A percentile compares a stretch with the other conserved stretches of the same genome.
Evolutionary conservation across 2,113 vertebrate genomes (phyloP).

Genomic region (Chelonoidis abingdonii): DNA sequence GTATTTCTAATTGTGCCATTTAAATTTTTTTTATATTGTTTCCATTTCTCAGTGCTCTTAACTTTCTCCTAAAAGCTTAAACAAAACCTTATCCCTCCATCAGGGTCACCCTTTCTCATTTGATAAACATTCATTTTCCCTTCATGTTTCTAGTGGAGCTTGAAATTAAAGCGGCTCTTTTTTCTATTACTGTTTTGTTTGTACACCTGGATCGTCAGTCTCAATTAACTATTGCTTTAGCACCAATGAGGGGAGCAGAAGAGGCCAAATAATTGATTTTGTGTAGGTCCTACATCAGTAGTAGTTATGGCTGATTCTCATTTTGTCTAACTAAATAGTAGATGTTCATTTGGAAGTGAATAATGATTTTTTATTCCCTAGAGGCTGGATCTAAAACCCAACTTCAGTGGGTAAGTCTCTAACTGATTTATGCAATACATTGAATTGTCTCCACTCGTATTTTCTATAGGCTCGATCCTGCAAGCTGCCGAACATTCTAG

Average conservation of each 20-base stretch:
- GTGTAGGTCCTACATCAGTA: neutral
- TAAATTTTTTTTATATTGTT: constrained; percentile 6
- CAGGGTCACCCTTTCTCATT: constrained; percentile 38
- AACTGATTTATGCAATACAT: neutral
- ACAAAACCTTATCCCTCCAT: constrained; percentile 34
- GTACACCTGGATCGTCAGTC: constrained; percentile 12
- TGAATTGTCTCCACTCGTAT: neutral
- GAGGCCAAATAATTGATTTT: neutral
- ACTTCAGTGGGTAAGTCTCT: neutral
- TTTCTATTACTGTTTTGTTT: constrained; percentile 27
- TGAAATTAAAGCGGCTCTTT: constrained; percentile 67
- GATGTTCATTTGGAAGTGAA: neutral
- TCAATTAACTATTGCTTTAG: neutral
- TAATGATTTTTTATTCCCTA: neutral
- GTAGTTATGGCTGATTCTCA: neutral
- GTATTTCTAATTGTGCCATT: constrained; percentile 9
- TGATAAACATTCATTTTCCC: constrained; percentile 66
- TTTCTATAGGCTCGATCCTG: accelerated
- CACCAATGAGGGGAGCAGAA: neutral
- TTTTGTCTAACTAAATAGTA: neutral
- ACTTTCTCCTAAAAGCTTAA: constrained; percentile 32
- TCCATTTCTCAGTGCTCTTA: constrained; percentile 40
- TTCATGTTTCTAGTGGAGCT: constrained; percentile 60
- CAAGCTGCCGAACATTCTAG: neutral
- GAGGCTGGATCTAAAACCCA: neutral